Base-by-base conservation (phyloP, 2,797 vertebrate species). In the Pogoniulus pusillus region DNA sequence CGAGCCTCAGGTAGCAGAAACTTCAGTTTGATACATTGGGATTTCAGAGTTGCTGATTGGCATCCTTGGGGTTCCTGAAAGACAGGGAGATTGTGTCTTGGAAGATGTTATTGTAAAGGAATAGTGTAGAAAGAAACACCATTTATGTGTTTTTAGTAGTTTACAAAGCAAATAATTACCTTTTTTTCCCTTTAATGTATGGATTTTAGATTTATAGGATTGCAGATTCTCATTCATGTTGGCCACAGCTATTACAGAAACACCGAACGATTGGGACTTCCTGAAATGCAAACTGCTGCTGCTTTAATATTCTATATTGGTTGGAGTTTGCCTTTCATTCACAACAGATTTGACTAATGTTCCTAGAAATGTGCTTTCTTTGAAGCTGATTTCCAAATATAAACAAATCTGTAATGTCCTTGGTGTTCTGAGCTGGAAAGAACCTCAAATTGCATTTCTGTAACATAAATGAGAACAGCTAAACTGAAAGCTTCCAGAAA, bases 341-440 rank as follows among this genome's bases (percentile, higher is more conserved):
- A 85, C 82, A 64, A 16, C 19, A 83, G 87, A 88, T 79, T 85
- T 82, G 41, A 64, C 53, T 91, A 32, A 57, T 45, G 20, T 85
- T 94, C 91, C 85, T 94, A 87, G 93, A 93, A 95, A 81, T 34
- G 84, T 89, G 76, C 24, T 83, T 91, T 90, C 66, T 86, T 91
- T 84, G 53, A 89, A 90, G 55, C 71, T 62, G 6, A 77, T 92
- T 89, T 93, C 70, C 81, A 78, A 73, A 91, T 85, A 62, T 81
- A 94, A 92, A 92, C 93, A 91, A 51, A 54, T 69, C 55, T 88
- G 69, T 69, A 51, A 87, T 11, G 12, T 71, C 18, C 72, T 85
- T 27, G 43, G n/a, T 91, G 39, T 86, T 94, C 74, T 70, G 85
- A 72, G 59, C 58, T 93, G 71, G 58, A 54, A 84, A 55, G 57